phyloP scores from a whole-genome alignment of 2,113 vertebrate genomes.

The Benitochromis conjunctus region DNA sequence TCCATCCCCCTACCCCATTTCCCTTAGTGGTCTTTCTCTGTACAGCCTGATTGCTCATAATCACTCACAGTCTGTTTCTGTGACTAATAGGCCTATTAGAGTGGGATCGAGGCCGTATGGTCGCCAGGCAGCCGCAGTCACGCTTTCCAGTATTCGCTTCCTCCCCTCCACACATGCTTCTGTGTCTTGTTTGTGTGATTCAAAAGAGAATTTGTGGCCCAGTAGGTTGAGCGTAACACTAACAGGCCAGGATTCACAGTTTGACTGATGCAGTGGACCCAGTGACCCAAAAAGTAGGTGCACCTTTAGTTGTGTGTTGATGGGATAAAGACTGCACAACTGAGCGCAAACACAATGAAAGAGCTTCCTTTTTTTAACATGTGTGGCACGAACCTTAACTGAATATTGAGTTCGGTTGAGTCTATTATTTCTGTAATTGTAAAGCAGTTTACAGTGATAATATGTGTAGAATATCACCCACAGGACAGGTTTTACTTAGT shows the following conservation, averaged over 20 bases:
- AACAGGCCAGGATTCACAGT: not conserved
- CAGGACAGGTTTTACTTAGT: not conserved
- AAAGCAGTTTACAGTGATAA: not conserved
- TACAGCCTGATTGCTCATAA: conserved; percentile 48
- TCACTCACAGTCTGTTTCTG: conserved; percentile 52
- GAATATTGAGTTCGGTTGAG: not conserved
- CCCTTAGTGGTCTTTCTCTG: conserved; percentile 18
- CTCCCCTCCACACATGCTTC: not conserved
- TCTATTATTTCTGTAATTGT: not conserved
- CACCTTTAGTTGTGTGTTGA: not conserved
- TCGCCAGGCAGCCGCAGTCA: conserved; percentile 30
- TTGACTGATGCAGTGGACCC: not conserved
- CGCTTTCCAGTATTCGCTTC: conserved; percentile 12
- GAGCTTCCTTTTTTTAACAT: not conserved
- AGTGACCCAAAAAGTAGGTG: not conserved
- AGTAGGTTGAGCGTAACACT: not conserved
- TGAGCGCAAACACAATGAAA: not conserved
- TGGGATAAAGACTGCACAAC: not conserved
- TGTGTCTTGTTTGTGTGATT: not conserved
- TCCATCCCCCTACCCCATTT: not conserved
- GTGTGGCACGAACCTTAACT: fast-evolving
- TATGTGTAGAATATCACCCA: not conserved
- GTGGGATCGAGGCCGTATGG: conserved; percentile 21
- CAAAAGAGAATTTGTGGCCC: not conserved
- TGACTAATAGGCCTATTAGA: conserved; percentile 60